Evolutionary conservation across 2,888 invertebrate genomes (phyloP), one percentile per base, ranked within the genome.

Genomic region (Tenthredo notha): DNA sequence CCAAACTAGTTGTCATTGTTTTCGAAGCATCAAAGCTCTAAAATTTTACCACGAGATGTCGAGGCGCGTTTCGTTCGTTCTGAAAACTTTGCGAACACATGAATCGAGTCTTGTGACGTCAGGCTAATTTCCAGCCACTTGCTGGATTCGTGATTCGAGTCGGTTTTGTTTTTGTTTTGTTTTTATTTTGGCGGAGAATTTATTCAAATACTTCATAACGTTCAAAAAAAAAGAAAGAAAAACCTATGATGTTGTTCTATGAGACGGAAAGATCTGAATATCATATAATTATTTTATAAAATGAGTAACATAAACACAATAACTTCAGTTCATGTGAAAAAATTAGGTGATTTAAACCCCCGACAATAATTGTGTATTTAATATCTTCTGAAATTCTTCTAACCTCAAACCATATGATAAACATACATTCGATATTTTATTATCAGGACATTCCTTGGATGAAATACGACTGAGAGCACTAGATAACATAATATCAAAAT

Each of bases 381-480:
- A 15, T 33, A 18, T 33, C 21, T 12, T 12, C 18, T 40, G 3
- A 12, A 43, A 77, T 50, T 50, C 1, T 29, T 50, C 5, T 50
- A 61, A 80, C 33, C 37, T 61, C 4, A 74, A 43, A 43, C 21
- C 10, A 25, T 7, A 37, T 37, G 37, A 37, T 33, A 40, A 72
- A 40, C 18, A 72, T 12, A 72, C 15, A 74, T 25, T 74, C 40
- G 74, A 47, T 43, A 25, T 74, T 74, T 50, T 84, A 21, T 82
- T 87, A 90, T 84, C 87, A 96, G 95, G 93, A 87, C 95, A 96
- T 90, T 94, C 94, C 15, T 89, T 95, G 77, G 94, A 94, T 88
- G 95, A 95, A 92, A 95, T 96, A 88, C 94, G 95, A 54, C 93
- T 95, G 86, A 94, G 96, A 86, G 94, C 95, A 12, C 92, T 96